Conservation (phyloP, 2,797 vertebrate species). For the Limosa lapponica region DNA sequence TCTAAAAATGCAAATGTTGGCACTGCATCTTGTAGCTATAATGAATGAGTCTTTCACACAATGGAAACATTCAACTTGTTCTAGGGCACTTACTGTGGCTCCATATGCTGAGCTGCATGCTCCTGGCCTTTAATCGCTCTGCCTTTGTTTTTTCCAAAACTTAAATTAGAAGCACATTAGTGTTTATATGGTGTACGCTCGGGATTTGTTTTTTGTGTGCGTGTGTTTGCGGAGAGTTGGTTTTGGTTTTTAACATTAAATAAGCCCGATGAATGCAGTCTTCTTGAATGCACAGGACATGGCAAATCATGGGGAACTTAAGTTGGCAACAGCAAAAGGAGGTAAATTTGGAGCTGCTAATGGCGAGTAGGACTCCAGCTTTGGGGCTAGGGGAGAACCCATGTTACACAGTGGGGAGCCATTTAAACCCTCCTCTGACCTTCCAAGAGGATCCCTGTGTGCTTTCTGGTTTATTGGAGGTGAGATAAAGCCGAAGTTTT, state of each 20-base stretch:
- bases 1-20: constrained; percentile 55
- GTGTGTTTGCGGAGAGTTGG: neutral
- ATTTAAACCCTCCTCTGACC: neutral
- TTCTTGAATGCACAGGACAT: neutral
- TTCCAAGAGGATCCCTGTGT: neutral
- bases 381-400: neutral
- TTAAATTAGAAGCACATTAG: constrained; percentile 12
- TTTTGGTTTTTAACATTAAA: neutral
- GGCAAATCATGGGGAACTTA: neutral
- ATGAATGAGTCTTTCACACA: constrained; percentile 39
- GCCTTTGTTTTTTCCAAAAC: constrained; percentile 36
- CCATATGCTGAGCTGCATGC: constrained; percentile 9
- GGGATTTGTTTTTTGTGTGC: fast-evolving
- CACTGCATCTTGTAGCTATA: neutral
- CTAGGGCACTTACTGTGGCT: neutral
- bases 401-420: neutral
- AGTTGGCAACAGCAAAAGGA: neutral
- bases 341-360: constrained; percentile 11
- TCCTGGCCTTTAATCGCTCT: constrained; percentile 12
- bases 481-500: neutral
- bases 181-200: neutral
- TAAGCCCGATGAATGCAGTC: neutral
- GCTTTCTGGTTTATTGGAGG: neutral
- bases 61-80: constrained; percentile 45
- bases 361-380: neutral